Evolutionary conservation across 2,797 vertebrate species (phyloP), one percentile per base, ranked within the genome.

Genomic region (Benthosema pterotum): DNA sequence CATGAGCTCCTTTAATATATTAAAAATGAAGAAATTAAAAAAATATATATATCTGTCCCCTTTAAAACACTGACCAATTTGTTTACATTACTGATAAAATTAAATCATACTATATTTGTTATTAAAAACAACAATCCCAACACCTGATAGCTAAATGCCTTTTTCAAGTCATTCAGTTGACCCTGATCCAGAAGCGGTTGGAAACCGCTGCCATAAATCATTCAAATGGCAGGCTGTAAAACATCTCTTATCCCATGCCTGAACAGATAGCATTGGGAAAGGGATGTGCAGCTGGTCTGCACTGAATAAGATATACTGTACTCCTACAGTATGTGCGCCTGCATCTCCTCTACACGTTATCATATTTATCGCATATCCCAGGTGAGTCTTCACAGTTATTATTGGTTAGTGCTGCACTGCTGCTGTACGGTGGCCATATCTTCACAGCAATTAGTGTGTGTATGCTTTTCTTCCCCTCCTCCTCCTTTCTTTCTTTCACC

Each of bases 181-280:
- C 32, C 32, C 32, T 38, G 32, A 38, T 38, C 32, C 32, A 38
- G 32, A 38, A 38, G 11, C 2, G 7, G 32, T 38, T 38, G 32
- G 32, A 9, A 9, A 38, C 32, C 32, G 3, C 32, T 38, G 32
- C 48, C 38, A 55, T 59, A 68, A 65, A 67, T 80, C 66, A 76
- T 75, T 58, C 22, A 65, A 60, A 82, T 64, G 63, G 60, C 61
- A 11, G 6, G 48, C 60, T 25, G 6, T 63, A 14, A 77, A 72
- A 8, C 19, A 22, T 2, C 57, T 50, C 69, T 71, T 32, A 42
- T 57, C 0, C 0, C 16, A 14, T 42, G 54, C 8, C 60, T 57
- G 42, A 11, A 50, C 46, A 9, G 52, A 68, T 51, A 62, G 49
- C 14, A 50, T 8, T 15, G 63, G 14, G n/a, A 42, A 49, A 48